Evolutionary conservation across 1,140 invertebrate species (phyloP).

Genomic region (Trypoxylus dichotomus): DNA sequence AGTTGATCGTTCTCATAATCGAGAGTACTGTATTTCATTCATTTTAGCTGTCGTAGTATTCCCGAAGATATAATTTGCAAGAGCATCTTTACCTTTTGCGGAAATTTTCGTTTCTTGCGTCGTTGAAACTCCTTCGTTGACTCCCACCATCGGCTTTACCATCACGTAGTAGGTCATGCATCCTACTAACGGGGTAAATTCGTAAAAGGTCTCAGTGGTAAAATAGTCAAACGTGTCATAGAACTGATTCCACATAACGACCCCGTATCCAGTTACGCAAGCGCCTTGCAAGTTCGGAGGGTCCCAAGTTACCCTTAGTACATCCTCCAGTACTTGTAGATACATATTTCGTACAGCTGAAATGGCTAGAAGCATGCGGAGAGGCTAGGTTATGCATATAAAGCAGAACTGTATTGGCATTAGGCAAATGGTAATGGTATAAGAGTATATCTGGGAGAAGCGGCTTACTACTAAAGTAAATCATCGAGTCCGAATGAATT

Average conservation of each 20-base stretch:
- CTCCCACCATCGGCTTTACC: neutral
- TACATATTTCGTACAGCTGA: neutral
- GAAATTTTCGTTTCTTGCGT: neutral
- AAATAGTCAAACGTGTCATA: neutral
- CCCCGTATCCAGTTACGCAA: neutral
- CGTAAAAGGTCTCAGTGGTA: neutral
- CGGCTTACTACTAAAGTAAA: no score
- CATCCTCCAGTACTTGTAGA: neutral
- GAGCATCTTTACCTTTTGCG: neutral
- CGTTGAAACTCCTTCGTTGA: neutral
- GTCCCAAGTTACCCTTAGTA: neutral
- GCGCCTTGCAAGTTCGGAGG: neutral
- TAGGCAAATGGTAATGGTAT: no score
- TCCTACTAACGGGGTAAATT: neutral
- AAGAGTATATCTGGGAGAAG: no score
- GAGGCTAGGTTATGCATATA: no score
- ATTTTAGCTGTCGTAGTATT: no score
- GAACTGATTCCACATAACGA: neutral
- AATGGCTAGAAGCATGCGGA: neutral
- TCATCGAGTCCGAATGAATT: no score
- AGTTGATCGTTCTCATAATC: no score
- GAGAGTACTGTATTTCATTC: no score
- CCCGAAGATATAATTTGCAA: no score
- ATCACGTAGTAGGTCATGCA: neutral
- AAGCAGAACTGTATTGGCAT: no score